Evolutionary conservation across 2,797 vertebrate species (phyloP), one percentile per base, ranked within the genome.

Genomic region (Cirrhinus mrigala): DNA sequence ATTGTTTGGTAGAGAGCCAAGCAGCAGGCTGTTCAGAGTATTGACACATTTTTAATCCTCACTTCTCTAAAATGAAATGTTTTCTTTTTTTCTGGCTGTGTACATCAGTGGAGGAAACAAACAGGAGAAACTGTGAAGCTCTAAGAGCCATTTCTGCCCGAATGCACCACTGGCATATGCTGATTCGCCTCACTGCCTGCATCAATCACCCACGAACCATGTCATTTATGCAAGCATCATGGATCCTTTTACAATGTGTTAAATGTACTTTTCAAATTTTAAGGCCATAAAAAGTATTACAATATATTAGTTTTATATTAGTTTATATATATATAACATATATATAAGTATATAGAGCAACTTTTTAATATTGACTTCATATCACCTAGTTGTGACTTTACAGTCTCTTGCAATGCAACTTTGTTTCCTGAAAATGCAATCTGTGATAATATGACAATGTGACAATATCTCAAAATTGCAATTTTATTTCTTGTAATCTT

Each of bases 151-250:
- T 83, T 79, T 69, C 68, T 68, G 82, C 56, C 91, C 86, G 90
- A 90, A 91, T 91, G 90, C 85, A 88, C 85, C 79, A 68, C 73
- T 88, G 84, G 87, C 87, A 87, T 69, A 68, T 71, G 9, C 58
- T 87, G 88, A 62, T 29, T 64, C n/a, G 16, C 68, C 76, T 79
- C 75, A 29, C 87, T 89, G 85, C 75, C 66, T 81, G 66, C 85
- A 85, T 90, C 82, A 78, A 87, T 83, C 85, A 86, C 81, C 75
- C 48, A 86, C 80, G 29, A 66, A 87, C 58, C 86, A 66, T 62
- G 27, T 16, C 2, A 82, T 62, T 73, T n/a, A 22, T 22, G 44
- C 40, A 64, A 64, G 12, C 22, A 48, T 48, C 24, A 44, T 27
- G 52, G 3, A 24, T 82, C 10, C 24, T 58, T 60, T 24, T 33